Percentiles rank a stretch among this genome's conserved stretches.
Conservation (phyloP, 2,113 vertebrate genomes). For the Tetraodon nigroviridis region DNA sequence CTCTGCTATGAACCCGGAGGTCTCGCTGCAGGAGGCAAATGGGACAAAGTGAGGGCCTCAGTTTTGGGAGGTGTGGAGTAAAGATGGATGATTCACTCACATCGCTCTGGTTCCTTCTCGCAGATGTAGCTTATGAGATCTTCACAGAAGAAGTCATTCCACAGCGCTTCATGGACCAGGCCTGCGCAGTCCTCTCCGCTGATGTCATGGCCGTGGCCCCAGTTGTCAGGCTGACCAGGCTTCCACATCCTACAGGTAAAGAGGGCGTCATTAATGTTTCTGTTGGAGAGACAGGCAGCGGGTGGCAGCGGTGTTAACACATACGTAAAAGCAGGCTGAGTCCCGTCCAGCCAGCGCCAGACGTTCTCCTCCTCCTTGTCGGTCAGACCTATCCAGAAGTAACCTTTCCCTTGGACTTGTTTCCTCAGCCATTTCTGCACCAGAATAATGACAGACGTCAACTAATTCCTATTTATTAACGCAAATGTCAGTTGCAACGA, state of each 20-base stretch:
- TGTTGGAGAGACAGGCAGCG: neutral
- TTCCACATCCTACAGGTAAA: constrained; percentile 86
- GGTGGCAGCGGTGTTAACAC: neutral
- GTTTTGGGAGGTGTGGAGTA: neutral
- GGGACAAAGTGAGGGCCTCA: neutral
- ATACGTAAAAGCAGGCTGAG: constrained; percentile 79
- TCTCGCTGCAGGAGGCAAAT: constrained; percentile 27
- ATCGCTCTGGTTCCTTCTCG: constrained; percentile 78
- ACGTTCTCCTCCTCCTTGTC: constrained; percentile 80
- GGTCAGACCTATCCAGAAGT: constrained; percentile 91
- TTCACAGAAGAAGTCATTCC: constrained; percentile 93
- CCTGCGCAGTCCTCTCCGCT: constrained; percentile 87
- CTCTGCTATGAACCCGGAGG: constrained; percentile 44
- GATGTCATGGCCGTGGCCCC: constrained; percentile 78
- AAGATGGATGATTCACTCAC: constrained; percentile 34
- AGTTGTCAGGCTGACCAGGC: constrained; percentile 90
- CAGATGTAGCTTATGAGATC: constrained; percentile 89
- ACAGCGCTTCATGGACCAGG: constrained; percentile 81
- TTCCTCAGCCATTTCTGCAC: constrained; percentile 87
- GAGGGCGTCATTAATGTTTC: constrained; percentile 35
- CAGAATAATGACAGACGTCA: constrained; percentile 28
- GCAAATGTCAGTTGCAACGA: neutral
- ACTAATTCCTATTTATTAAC: neutral
- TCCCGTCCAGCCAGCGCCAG: constrained; percentile 92
- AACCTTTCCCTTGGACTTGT: constrained; percentile 79